A percentile compares a stretch with the other conserved stretches of the same genome.
These are phyloP conservation scores for Chalcosyrphus nemorum DNA, from an alignment of 2,888 invertebrate species.

Conservation along the genomic window DNA sequence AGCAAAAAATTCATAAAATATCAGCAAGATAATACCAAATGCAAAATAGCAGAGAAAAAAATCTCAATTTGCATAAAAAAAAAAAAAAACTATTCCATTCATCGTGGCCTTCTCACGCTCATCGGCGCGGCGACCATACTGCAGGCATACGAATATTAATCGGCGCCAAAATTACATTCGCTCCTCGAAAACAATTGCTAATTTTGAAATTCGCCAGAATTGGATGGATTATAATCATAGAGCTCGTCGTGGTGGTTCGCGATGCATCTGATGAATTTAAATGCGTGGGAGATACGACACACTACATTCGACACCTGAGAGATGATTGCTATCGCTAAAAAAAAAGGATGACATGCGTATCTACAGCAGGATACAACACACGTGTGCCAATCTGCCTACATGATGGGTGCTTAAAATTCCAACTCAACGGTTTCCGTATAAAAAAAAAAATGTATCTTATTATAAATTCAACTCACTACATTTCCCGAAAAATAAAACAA, in stretches of 20 bases:
- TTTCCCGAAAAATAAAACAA: slow-evolving; percentile 58
- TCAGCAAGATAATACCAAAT: slow-evolving; percentile 41
- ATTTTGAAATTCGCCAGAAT: slow-evolving; percentile 50
- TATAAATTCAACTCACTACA: slow-evolving; percentile 57
- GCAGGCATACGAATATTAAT: slow-evolving; percentile 58
- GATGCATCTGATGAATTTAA: slow-evolving; percentile 52
- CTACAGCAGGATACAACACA: slow-evolving; percentile 16
- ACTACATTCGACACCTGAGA: slow-evolving; percentile 56
- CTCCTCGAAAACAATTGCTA: slow-evolving; percentile 22
- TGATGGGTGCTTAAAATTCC: slow-evolving; percentile 32
- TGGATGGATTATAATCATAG: slow-evolving; percentile 41
- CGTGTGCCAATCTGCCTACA: neutral
- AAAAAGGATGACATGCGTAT: slow-evolving; percentile 46
- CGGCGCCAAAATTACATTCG: slow-evolving; percentile 61
- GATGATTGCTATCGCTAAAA: slow-evolving; percentile 19
- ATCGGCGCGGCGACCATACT: slow-evolving; percentile 34
- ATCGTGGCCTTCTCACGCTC: slow-evolving; percentile 53
- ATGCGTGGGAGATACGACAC: neutral
- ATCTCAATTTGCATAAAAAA: slow-evolving; percentile 49
- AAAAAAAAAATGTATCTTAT: slow-evolving; percentile 7
- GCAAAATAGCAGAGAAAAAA: neutral
- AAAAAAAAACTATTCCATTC: slow-evolving; percentile 49
- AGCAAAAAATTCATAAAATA: slow-evolving; percentile 3
- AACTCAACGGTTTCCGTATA: slow-evolving; percentile 53
- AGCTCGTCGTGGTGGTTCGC: slow-evolving; percentile 46